Conservation (phyloP, 30 jellyfish, hydroid and myxozoan genomes). For the Morbakka virulenta region DNA sequence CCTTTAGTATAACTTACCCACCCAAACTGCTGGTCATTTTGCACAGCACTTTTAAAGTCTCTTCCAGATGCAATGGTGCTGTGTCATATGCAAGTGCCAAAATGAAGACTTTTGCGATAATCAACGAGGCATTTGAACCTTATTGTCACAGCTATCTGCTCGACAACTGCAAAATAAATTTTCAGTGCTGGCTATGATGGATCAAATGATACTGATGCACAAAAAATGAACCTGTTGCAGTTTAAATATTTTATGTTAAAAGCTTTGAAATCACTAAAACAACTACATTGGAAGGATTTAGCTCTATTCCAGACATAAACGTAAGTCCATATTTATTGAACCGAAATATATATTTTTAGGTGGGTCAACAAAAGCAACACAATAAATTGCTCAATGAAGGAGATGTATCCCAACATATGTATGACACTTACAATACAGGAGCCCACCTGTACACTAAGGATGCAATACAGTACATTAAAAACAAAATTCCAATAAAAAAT, state of each 20-base stretch:
- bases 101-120: not conserved
- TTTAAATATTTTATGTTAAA: not conserved
- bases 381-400: no score
- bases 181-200: conserved; percentile 23
- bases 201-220: conserved; percentile 19
- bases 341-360: conserved; percentile 23
- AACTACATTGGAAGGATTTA: no score
- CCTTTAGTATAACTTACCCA: conserved; percentile 6
- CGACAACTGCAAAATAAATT: conserved; percentile 19
- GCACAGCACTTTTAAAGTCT: not conserved
- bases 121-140: not conserved
- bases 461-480: no score
- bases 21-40: not conserved
- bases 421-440: no score
- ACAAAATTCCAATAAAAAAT: no score
- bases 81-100: not conserved
- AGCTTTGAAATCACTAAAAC: not conserved
- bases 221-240: conserved; percentile 8
- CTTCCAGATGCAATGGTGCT: not conserved
- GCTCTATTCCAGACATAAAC: no score
- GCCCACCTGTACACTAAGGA: no score
- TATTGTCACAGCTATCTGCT: not conserved
- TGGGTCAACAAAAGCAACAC: no score
- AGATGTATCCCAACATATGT: no score
- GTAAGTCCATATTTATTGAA: no score